These are phyloP conservation scores for Sclerurus mexicanus DNA, from an alignment of 2,113 vertebrate genomes.

Conservation along the genomic window DNA sequence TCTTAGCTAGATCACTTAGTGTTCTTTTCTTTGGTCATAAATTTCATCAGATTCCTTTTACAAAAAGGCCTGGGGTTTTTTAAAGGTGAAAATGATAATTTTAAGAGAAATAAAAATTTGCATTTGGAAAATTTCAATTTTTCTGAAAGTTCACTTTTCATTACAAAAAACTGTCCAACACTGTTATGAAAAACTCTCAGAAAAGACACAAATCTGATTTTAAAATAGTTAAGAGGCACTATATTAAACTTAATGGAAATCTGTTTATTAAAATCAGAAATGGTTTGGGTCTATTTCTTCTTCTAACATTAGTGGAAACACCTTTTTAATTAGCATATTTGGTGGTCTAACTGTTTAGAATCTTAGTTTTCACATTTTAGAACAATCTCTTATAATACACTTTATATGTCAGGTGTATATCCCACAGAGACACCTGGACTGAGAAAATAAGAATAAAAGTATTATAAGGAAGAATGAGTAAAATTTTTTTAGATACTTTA, in stretches of 20 bases:
- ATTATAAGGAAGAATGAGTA: neutral
- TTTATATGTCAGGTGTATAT: neutral
- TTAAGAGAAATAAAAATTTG: neutral
- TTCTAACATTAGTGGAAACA: neutral
- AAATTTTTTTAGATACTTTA: neutral
- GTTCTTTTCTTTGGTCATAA: neutral
- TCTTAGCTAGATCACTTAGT: neutral
- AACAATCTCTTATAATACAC: neutral
- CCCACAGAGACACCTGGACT: neutral
- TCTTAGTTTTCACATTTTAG: neutral
- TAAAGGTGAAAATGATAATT: neutral
- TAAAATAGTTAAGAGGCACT: neutral
- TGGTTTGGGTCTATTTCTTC: neutral
- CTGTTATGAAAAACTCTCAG: neutral
- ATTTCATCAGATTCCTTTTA: neutral
- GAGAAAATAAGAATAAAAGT: neutral
- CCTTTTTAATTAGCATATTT: neutral
- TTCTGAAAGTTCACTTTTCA: neutral
- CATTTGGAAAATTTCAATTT: neutral
- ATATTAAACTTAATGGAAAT: neutral
- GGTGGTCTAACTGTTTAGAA: neutral
- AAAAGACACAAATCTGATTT: neutral
- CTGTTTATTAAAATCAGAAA: neutral
- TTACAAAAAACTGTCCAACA: neutral
- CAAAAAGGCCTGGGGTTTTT: rapidly evolving